Percentiles rank a stretch among this genome's conserved stretches.
Conservation (phyloP, 2,888 invertebrate species). For the Cosmia trapezina region DNA sequence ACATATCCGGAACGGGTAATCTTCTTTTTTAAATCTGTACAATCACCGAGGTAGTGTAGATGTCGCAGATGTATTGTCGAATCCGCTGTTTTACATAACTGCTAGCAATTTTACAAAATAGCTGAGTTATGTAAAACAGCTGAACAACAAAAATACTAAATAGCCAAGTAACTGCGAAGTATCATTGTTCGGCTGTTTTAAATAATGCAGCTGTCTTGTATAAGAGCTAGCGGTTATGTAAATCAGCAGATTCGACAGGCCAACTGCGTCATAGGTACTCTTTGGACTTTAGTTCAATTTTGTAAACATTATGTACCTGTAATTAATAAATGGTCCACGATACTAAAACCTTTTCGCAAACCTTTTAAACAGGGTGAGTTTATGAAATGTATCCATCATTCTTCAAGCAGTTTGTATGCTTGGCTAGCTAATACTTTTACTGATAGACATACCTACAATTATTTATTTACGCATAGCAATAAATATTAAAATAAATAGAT, state of each 20-base stretch:
- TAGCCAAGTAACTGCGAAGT: too few species aligned
- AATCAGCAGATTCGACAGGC: too few species aligned
- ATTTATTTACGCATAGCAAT: not conserved
- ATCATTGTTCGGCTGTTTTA: too few species aligned
- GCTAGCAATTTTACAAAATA: too few species aligned
- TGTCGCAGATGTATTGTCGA: too few species aligned
- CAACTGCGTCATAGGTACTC: too few species aligned
- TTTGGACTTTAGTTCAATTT: not conserved
- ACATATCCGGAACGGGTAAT: not conserved
- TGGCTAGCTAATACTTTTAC: not conserved
- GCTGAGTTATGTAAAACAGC: too few species aligned
- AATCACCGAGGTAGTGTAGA: not conserved
- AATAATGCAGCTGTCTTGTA: too few species aligned
- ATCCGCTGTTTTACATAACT: too few species aligned
- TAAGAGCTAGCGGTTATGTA: too few species aligned
- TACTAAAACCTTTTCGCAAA: not conserved
- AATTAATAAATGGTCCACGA: not conserved
- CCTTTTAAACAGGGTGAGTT: not conserved
- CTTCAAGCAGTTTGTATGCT: not conserved
- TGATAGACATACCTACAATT: not conserved
- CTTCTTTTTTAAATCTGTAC: not conserved
- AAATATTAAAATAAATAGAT: not conserved
- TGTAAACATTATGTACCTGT: not conserved
- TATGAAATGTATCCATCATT: not conserved
- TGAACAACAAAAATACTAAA: too few species aligned